Base-by-base conservation (phyloP, 2,888 invertebrate species). In the Dorcus parallelipipedus region DNA sequence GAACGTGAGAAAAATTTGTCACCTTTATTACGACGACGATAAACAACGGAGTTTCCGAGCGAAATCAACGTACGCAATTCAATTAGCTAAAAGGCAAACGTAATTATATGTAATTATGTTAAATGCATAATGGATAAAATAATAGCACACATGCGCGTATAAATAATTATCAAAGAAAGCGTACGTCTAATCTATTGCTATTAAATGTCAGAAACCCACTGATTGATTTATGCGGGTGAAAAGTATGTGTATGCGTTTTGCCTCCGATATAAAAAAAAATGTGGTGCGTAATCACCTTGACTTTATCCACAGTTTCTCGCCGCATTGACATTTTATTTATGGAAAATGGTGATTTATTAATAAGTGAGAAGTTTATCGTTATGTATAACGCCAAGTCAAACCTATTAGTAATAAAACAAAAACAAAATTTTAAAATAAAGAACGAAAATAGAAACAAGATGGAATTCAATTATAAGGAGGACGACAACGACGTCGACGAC, bases 111-210 rank as follows among this genome's bases (percentile, higher is more conserved):
- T 45, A 10, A 45, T 45, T 20, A 45, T 41, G 41, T 14, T 45
- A 45, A 45, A 45, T 45, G 45, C 45, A 45, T 45, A 45, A 45
- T 45, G 45, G 45, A 45, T 45, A 23, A 9, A 45, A 45, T n/a
- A 45, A 45, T 45, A 20, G 45, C 23, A 20, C 45, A 10, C 9
- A 23, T 10, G 14, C 23, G 45, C 3, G 23, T 9, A 45, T 33
- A 45, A 45, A 45, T 20, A 10, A 45, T 45, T 45, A 45, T 10
- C 45, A 45, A 45, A 20, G 23, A 45, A 33, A 33, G 26, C 26
- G 26, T 33, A 33, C 26, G 26, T 33, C 23, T 45, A 23, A 45
- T 45, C 23, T 45, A 45, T 45, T 45, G 5, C 23, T 7, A 23
- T 23, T 45, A 45, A 45, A 45, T 45, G 45, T 45, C 45, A 45